Conservation (phyloP, 2,888 invertebrate genomes). For the Hirudinaria manillensis region DNA sequence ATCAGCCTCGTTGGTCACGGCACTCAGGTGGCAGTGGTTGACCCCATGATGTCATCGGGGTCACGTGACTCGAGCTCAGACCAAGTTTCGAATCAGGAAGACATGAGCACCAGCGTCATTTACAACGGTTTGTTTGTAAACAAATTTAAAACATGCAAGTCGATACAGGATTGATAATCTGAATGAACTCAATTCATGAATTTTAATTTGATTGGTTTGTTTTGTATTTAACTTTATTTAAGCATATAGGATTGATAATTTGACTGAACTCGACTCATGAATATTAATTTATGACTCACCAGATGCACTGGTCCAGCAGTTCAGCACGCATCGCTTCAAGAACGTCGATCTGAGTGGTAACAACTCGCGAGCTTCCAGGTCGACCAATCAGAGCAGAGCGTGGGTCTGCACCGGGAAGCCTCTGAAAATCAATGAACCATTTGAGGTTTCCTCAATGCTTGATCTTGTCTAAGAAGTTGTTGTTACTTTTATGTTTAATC, state of each 20-base stretch:
- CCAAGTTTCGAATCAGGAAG: background rate
- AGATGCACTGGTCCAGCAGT: background rate
- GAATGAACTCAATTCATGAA: too few relatives aligned
- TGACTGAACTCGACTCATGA: too few relatives aligned
- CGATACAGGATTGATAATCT: too few relatives aligned
- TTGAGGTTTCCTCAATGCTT: constrained; percentile 62
- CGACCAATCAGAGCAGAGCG: constrained; percentile 60
- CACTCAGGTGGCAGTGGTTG: constrained; percentile 76
- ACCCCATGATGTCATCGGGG: constrained; percentile 45
- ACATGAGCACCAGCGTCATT: constrained; percentile 10
- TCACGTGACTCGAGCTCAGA: constrained; percentile 34
- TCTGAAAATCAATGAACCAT: constrained; percentile 69
- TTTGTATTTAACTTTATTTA: too few relatives aligned
- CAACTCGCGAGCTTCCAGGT: constrained; percentile 64
- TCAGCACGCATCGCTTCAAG: constrained; percentile 49
- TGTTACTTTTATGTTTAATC: background rate
- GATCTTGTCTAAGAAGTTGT: background rate
- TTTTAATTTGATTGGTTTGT: too few relatives aligned
- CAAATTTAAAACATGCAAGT: too few relatives aligned
- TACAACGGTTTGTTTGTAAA: background rate
- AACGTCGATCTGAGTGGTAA: constrained; percentile 67
- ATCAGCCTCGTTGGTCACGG: constrained; percentile 90
- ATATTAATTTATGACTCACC: too few relatives aligned
- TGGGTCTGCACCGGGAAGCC: constrained; percentile 70
- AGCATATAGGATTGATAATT: too few relatives aligned